These are phyloP conservation scores for Acheta domesticus DNA, from an alignment of 2,888 invertebrate genomes.

Conservation along the genomic window DNA sequence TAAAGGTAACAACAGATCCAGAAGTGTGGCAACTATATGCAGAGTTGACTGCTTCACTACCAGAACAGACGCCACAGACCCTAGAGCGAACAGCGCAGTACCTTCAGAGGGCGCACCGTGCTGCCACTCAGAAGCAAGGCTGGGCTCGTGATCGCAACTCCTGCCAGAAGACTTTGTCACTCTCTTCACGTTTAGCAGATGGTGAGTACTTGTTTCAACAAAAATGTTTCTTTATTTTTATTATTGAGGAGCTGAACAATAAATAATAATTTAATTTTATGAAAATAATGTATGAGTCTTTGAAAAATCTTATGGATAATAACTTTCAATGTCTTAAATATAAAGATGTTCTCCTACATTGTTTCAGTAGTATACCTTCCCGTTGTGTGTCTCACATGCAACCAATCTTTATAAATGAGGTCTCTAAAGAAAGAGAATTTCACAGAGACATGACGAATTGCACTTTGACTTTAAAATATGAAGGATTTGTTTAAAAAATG, in stretches of 20 bases:
- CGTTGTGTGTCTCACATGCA: too few relatives aligned
- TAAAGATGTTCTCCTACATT: too few relatives aligned
- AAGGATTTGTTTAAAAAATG: too few relatives aligned
- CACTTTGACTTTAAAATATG: too few relatives aligned
- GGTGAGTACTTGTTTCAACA: conserved; percentile 35
- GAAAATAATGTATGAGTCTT: background rate
- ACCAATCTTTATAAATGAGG: too few relatives aligned
- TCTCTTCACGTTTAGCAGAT: conserved; percentile 59
- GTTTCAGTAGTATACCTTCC: too few relatives aligned
- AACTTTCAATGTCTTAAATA: too few relatives aligned
- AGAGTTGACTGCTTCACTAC: conserved; percentile 56
- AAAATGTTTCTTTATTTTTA: background rate
- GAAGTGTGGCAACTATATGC: conserved; percentile 82
- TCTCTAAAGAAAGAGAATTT: too few relatives aligned
- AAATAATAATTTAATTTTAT: background rate
- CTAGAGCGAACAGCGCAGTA: conserved; percentile 62
- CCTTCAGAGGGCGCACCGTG: conserved; percentile 71
- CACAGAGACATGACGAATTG: too few relatives aligned
- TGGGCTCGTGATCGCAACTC: conserved; percentile 51
- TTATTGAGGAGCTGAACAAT: background rate
- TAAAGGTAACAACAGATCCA: conserved; percentile 40
- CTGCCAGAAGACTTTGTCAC: conserved; percentile 59
- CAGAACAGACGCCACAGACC: conserved; percentile 44
- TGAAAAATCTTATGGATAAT: too few relatives aligned
- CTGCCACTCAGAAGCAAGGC: conserved; percentile 63